Evolutionary conservation across 2,797 vertebrate genomes (phyloP), one percentile per base, ranked within the genome.

Genomic region (Varecia variegata): DNA sequence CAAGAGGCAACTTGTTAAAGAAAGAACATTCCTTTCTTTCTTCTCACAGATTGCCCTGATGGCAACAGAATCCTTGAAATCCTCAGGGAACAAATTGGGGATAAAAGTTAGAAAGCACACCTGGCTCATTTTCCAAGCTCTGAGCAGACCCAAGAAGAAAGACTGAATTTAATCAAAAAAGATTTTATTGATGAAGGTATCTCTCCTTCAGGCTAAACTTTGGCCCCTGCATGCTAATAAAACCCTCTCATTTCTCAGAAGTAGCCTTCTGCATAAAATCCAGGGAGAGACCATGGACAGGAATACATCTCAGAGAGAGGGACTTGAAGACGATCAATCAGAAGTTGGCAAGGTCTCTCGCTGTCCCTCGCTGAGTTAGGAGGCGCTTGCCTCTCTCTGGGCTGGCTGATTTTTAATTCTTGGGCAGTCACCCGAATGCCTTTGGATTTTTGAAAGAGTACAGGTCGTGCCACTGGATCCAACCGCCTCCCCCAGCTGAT

Each of bases 111-210:
- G 96, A 97, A 93, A 96, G 91, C 84, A 94, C 30, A 96, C n/a
- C 73, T 0, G 0, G 52, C 84, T 93, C 96, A 83, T 95, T 97
- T 97, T 92, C 92, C 43, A 52, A 52, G 30, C 77, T 96, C 82
- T 68, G 56, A 96, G 96, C 54, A 88, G 77, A 93, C 81, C 9
- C 27, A 67, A 94, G 93, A 97, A 97, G 71, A 97, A 97, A 94
- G 97, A 50, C 89, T 71, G 90, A 94, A 94, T 97, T 97, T 97
- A 95, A 97, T 98, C 77, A 97, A 96, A 97, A 97, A 96, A 95
- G 89, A 96, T 97, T 97, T 97, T 98, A 96, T 94, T 97, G 97
- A 97, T 97, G 97, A 97, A 96, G 94, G 68, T 96, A 27, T 95
- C 92, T 93, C 94, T 96, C 83, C 95, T 97, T 94, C 81, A 52